Conservation (phyloP, 2,113 vertebrate species). For the Baryphthengus martii region DNA sequence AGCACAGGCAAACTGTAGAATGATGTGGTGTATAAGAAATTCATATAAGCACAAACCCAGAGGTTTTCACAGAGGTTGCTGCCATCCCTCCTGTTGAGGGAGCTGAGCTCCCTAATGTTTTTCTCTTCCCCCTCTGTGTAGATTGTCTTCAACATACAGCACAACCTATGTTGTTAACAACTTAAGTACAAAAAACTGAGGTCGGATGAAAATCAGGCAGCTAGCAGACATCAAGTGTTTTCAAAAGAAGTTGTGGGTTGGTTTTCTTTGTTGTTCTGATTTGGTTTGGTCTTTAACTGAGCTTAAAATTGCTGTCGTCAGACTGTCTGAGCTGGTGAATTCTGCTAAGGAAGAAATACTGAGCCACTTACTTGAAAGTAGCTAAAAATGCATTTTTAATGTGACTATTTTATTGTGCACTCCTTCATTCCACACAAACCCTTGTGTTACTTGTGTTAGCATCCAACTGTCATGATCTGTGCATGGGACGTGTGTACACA, state of each 20-base stretch:
- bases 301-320: neutral
- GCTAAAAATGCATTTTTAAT: neutral
- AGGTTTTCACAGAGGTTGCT: neutral
- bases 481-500: neutral
- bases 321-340: neutral
- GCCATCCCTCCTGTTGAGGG: neutral
- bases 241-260: neutral
- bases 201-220: neutral
- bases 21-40: neutral
- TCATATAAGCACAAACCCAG: neutral
- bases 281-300: neutral
- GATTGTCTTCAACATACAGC: neutral
- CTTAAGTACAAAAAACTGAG: neutral
- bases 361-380: neutral
- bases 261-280: neutral
- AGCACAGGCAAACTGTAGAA: accelerated
- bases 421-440: neutral
- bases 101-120: neutral
- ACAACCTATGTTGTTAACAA: neutral
- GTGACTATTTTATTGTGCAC: neutral
- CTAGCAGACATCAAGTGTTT: neutral
- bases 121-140: neutral
- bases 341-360: neutral
- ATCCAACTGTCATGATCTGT: neutral
- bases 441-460: neutral